Evolutionary conservation across 2,797 vertebrate species (phyloP).

Genomic region (Otus scops): DNA sequence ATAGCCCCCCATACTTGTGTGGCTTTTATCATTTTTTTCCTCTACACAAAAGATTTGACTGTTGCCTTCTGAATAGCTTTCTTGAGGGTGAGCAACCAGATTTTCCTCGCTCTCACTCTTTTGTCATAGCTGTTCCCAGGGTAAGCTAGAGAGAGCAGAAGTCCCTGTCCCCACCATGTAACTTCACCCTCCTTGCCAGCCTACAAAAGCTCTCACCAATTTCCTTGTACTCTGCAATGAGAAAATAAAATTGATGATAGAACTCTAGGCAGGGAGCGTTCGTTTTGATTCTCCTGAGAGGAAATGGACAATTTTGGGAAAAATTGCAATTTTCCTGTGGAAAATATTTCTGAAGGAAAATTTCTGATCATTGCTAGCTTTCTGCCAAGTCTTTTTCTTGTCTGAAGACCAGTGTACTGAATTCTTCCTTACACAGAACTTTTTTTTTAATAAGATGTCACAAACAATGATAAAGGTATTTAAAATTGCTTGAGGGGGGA

Average conservation of each 20-base stretch:
- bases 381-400: neutral
- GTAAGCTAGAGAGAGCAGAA: neutral
- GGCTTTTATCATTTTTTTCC: neutral
- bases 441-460: neutral
- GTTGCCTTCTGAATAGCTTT: neutral
- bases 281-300: neutral
- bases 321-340: neutral
- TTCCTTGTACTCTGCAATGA: neutral
- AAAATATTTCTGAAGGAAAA: neutral
- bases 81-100: neutral
- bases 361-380: neutral
- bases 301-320: neutral
- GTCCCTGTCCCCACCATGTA: neutral
- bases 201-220: neutral
- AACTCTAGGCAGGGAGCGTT: neutral
- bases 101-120: neutral
- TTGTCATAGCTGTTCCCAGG: neutral
- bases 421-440: neutral
- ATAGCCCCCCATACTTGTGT: neutral
- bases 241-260: neutral
- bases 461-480: constrained; percentile 20
- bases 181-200: neutral
- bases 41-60: neutral
- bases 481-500: neutral
- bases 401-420: neutral